Conservation (phyloP, 1,140 invertebrate species). For the Periplaneta americana region DNA sequence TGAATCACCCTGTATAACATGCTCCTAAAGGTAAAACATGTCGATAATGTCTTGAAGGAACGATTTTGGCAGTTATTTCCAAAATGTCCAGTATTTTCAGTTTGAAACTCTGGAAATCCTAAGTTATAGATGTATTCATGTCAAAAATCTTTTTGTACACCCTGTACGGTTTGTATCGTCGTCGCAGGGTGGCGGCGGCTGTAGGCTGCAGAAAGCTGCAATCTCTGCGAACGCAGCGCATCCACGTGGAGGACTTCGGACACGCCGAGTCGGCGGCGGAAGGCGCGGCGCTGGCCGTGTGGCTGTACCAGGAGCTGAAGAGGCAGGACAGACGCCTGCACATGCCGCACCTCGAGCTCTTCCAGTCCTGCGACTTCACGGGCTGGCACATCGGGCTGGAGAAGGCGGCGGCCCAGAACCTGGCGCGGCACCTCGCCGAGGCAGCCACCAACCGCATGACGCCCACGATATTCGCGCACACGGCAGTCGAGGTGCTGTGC, state of each 20-base stretch:
- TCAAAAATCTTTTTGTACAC: too few species aligned
- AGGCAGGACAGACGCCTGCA: conserved; percentile 35
- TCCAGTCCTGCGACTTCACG: conserved; percentile 35
- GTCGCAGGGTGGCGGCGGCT: conserved; percentile 42
- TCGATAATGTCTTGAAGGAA: too few species aligned
- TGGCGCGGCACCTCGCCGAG: conserved; percentile 54
- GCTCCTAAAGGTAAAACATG: too few species aligned
- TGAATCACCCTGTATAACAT: too few species aligned
- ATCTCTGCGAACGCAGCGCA: conserved; percentile 33
- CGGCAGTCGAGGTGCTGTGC: conserved; percentile 39
- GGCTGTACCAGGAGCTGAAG: conserved; percentile 47
- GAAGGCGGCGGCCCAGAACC: conserved; percentile 55
- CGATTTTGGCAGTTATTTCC: too few species aligned
- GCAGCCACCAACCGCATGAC: conserved; percentile 58
- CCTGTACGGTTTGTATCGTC: too few species aligned
- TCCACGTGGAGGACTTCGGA: conserved; percentile 45
- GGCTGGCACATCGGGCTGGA: conserved; percentile 49
- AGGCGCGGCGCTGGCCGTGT: conserved; percentile 39
- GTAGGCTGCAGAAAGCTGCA: conserved; percentile 36
- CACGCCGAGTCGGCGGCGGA: conserved; percentile 48
- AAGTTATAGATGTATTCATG: too few species aligned
- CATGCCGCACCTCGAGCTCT: conserved; percentile 20
- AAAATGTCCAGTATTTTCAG: too few species aligned
- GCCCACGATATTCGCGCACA: conserved; percentile 51
- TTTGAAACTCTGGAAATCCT: too few species aligned